Base-by-base conservation (phyloP, 2,797 vertebrate species). In the Girardinus metallicus region DNA sequence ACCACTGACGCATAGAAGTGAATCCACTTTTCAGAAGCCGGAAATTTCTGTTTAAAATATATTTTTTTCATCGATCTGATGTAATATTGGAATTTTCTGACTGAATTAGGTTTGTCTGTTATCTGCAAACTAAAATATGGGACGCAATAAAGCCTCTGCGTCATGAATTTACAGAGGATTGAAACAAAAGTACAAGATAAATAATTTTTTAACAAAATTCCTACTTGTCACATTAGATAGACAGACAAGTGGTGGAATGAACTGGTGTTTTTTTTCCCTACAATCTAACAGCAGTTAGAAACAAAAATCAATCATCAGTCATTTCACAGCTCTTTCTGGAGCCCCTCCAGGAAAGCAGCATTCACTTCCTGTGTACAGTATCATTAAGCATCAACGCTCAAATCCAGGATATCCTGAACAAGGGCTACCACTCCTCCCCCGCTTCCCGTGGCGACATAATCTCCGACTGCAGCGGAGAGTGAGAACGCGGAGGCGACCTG, bases 381-480 rank as follows among this genome's bases (percentile, higher is more conserved):
- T 84, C 66, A 70, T 72, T 49, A 55, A 12, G 53, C 77, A 74
- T 70, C 73, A 78, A n/a, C 73, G 76, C 76, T 57, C 9, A 85
- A 92, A 95, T 95, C 90, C 89, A 96, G 95, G 95, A 95, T 78
- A 91, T 96, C 95, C 95, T 95, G 91, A 95, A 96, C 85, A 89
- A 93, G 91, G 44, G 82, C 84, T 23, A 81, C 62, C 44, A 70
- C 75, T 41, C 47, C 15, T 31, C 72, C 80, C 80, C 44, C 41
- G 60, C 88, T 94, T 96, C 95, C 95, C 84, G 77, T 80, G 43
- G 13, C 0, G 21, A 77, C 77, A 86, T 73, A 78, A 85, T 83
- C n/a, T 2, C 41, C 3, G 34, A 73, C 55, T 46, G 51, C 66
- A 66, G 80, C n/a, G n/a, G 36, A 26, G 73, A 26, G 75, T 55